Evolutionary conservation across 2,888 invertebrate genomes (phyloP).

Genomic region (Argyra leucocephala): DNA sequence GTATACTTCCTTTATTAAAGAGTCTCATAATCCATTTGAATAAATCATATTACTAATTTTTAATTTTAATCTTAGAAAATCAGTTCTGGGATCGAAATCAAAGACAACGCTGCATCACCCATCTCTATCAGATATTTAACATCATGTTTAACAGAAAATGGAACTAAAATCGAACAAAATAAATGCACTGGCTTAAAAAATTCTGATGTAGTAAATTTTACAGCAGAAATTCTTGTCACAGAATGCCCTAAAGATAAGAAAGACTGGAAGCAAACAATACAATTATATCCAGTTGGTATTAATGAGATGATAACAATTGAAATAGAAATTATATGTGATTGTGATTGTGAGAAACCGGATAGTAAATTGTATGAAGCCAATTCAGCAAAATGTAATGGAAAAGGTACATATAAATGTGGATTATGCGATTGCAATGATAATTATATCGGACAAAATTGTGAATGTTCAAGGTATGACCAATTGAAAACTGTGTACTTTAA

Average conservation of each 20-base stretch:
- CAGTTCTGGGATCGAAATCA: slow-evolving; percentile 80
- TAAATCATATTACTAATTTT: too few relatives aligned
- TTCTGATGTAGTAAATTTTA: slow-evolving; percentile 68
- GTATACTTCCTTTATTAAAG: too few relatives aligned
- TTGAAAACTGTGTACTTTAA: background rate
- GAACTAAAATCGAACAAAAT: slow-evolving; percentile 53
- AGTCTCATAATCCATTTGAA: too few relatives aligned
- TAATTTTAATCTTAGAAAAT: slow-evolving; percentile 55
- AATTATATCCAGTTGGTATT: slow-evolving; percentile 83
- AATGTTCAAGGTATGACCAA: slow-evolving; percentile 52
- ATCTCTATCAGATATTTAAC: slow-evolving; percentile 73
- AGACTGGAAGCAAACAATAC: slow-evolving; percentile 68
- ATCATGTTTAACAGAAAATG: slow-evolving; percentile 48
- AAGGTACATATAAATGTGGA: slow-evolving; percentile 75
- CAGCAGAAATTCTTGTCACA: slow-evolving; percentile 62
- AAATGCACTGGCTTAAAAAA: slow-evolving; percentile 80
- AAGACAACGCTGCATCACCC: slow-evolving; percentile 67
- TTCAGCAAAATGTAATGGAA: slow-evolving; percentile 49
- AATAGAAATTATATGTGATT: slow-evolving; percentile 81
- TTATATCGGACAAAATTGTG: slow-evolving; percentile 70
- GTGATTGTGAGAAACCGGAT: slow-evolving; percentile 72
- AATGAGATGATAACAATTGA: slow-evolving; percentile 74
- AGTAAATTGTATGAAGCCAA: slow-evolving; percentile 39
- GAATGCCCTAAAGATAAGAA: slow-evolving; percentile 69
- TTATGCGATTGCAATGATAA: slow-evolving; percentile 62